Percentiles rank a stretch among this genome's conserved stretches.
Conservation (phyloP, 2,113 vertebrate species). For the Nanorana parkeri region DNA sequence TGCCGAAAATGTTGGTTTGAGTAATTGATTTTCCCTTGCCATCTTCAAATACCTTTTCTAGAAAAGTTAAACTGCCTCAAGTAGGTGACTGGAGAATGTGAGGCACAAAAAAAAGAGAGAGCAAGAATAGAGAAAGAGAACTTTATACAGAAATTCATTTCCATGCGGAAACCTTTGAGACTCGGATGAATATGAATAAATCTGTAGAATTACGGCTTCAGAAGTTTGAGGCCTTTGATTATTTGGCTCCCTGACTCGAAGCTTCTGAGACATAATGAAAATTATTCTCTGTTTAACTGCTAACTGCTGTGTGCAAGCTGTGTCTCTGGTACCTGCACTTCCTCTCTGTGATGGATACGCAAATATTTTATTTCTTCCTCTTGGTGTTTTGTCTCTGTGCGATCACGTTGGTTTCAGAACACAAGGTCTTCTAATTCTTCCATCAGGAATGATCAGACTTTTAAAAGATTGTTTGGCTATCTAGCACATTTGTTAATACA, state of each 20-base stretch:
- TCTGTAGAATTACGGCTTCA: constrained; percentile 26
- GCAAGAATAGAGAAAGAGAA: not conserved
- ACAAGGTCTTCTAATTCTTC: not conserved
- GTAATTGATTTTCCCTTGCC: constrained; percentile 19
- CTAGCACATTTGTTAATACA: not conserved
- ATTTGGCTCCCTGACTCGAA: constrained; percentile 12
- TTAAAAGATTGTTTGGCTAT: not conserved
- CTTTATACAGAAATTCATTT: constrained; percentile 28
- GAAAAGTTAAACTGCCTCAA: constrained; percentile 22
- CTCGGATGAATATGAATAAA: constrained; percentile 33
- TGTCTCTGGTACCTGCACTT: not conserved
- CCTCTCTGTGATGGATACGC: not conserved
- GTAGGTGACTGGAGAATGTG: not conserved
- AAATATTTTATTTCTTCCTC: not conserved
- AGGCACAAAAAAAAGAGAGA: not conserved
- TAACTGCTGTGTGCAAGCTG: constrained; percentile 8
- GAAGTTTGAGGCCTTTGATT: constrained; percentile 18
- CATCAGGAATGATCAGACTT: not conserved
- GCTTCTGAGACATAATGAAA: constrained; percentile 17
- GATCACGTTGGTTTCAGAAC: not conserved
- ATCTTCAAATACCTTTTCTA: not conserved
- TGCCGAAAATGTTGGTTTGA: not conserved
- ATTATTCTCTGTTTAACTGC: constrained; percentile 38
- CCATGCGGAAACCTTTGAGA: constrained; percentile 20
- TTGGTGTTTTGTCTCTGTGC: not conserved